Conservation (phyloP, 2,113 vertebrate species). For the Pterocles gutturalis region DNA sequence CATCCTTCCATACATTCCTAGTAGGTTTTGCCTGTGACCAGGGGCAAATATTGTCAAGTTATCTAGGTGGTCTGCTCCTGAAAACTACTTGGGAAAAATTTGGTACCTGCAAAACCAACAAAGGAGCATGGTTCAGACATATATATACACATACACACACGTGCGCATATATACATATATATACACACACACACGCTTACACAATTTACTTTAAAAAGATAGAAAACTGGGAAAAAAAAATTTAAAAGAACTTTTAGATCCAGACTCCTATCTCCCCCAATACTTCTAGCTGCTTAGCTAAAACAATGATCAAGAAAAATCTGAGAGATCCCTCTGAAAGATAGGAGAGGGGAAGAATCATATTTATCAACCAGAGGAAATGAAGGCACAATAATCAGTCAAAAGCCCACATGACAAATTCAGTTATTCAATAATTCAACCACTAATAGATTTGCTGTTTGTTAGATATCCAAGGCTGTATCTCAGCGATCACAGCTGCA, state of each 20-base stretch:
- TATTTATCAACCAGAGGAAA: background rate
- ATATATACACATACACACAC: accelerated
- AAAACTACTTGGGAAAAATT: background rate
- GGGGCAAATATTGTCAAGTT: background rate
- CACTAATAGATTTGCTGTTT: background rate
- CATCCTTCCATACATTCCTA: background rate
- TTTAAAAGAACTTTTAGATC: background rate
- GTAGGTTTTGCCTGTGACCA: background rate
- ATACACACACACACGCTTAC: accelerated
- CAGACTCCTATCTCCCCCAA: background rate
- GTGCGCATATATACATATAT: too few relatives aligned
- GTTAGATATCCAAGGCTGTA: background rate
- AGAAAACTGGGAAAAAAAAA: background rate
- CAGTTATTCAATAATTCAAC: background rate
- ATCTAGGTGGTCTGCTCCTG: background rate
- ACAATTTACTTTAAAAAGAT: background rate
- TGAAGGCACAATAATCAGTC: background rate
- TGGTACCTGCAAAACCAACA: background rate
- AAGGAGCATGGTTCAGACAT: background rate
- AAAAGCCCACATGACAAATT: background rate
- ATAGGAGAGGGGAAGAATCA: accelerated
- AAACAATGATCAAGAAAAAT: background rate
- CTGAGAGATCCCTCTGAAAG: background rate
- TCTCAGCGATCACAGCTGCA: background rate
- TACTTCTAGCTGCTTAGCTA: background rate